Evolutionary conservation across 2,113 vertebrate genomes (phyloP).

Genomic region (Calidris pugnax): DNA sequence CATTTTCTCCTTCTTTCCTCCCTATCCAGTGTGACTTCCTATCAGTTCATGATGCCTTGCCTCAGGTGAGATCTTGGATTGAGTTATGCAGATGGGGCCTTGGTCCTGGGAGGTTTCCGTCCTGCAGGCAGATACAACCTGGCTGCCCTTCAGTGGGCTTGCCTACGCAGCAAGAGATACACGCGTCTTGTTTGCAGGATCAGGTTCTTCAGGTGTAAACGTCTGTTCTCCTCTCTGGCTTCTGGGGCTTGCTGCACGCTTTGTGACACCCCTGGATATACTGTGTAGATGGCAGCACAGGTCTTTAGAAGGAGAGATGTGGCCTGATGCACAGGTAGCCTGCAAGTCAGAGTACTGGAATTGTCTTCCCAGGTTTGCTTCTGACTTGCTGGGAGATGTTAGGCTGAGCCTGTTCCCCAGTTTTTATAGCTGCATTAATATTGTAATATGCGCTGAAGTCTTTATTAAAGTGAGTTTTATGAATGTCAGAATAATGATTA

Average conservation of each 20-base stretch:
- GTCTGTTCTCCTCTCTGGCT: neutral
- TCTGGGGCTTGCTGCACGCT: neutral
- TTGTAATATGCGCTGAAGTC: neutral
- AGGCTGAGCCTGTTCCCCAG: neutral
- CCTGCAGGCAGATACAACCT: neutral
- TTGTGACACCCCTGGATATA: accelerated
- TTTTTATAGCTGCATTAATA: neutral
- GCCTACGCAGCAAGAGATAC: accelerated
- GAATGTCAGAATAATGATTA: conserved; percentile 12
- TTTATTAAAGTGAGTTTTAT: conserved; percentile 17
- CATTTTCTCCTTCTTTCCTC: neutral
- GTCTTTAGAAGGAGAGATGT: neutral
- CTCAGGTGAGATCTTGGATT: neutral
- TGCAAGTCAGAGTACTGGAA: neutral
- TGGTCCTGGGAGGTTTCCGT: neutral
- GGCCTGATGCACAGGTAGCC: neutral
- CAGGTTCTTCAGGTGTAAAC: neutral
- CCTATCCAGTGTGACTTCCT: neutral
- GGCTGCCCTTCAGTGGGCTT: accelerated
- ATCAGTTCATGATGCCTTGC: neutral
- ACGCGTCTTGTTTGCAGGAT: neutral
- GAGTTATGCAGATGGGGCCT: neutral
- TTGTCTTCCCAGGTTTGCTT: neutral
- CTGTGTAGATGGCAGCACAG: neutral
- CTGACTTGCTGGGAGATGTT: neutral